These are phyloP conservation scores for Jacana jacana DNA, from an alignment of 2,113 vertebrate genomes.

Conservation along the genomic window DNA sequence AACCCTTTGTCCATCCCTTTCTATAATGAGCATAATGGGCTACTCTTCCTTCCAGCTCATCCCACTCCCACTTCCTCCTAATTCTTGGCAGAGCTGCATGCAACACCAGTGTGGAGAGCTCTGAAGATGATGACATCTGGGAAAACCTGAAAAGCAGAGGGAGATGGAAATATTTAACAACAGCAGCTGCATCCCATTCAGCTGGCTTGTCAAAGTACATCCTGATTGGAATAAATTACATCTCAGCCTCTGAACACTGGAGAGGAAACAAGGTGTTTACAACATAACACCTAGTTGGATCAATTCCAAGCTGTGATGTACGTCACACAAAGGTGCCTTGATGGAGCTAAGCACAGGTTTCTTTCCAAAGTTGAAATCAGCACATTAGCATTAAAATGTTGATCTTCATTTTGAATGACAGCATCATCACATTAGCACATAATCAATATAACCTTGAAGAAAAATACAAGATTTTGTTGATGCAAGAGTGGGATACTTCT, in stretches of 20 bases:
- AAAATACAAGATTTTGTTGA: neutral
- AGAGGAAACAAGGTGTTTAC: neutral
- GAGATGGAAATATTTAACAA: slow-evolving; percentile 3
- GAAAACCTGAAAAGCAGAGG: slow-evolving; percentile 52
- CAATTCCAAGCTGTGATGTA: slow-evolving; percentile 4
- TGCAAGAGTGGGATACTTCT: neutral
- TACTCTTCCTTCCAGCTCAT: slow-evolving; percentile 12
- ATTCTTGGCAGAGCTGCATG: neutral
- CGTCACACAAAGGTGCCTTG: neutral
- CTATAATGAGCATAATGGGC: neutral
- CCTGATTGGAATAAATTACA: slow-evolving; percentile 48
- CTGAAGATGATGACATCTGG: slow-evolving; percentile 54
- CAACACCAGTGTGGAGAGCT: neutral
- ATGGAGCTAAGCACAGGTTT: neutral
- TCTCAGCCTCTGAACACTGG: neutral
- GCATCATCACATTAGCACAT: neutral
- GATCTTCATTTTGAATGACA: slow-evolving; percentile 26
- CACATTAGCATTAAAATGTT: neutral
- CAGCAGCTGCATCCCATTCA: slow-evolving; percentile 20
- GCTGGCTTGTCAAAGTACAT: slow-evolving; percentile 3
- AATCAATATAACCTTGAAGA: slow-evolving; percentile 3
- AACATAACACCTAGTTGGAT: neutral
- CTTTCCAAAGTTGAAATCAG: neutral
- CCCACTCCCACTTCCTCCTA: neutral
- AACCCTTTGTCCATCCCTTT: slow-evolving; percentile 38